These are phyloP conservation scores for Desmodus rotundus DNA, from an alignment of 2,113 vertebrate genomes.

Conservation along the genomic window DNA sequence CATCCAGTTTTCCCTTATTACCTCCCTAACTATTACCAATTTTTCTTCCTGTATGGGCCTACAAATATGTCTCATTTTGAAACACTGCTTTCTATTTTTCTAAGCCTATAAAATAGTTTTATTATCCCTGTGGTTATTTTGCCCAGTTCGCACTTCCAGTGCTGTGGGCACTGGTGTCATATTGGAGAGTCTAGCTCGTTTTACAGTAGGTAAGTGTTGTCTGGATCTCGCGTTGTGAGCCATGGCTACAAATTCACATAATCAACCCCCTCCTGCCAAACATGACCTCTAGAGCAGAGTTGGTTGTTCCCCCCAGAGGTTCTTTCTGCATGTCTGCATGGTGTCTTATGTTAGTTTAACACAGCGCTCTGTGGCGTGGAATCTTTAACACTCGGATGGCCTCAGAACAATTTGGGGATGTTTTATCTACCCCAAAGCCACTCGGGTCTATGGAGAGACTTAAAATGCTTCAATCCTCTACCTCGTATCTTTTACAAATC, in stretches of 20 bases:
- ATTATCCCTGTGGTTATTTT: slow-evolving; percentile 58
- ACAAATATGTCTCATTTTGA: slow-evolving; percentile 56
- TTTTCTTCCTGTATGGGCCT: slow-evolving; percentile 48
- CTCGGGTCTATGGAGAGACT: neutral
- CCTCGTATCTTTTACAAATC: neutral
- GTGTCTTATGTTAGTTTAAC: slow-evolving; percentile 18
- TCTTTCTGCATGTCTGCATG: neutral
- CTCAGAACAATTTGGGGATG: slow-evolving; percentile 36
- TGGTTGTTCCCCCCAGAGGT: neutral
- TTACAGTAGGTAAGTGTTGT: neutral
- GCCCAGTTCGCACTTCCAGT: slow-evolving; percentile 33
- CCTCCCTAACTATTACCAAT: slow-evolving; percentile 48
- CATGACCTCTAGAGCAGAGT: neutral
- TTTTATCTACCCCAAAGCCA: slow-evolving; percentile 27
- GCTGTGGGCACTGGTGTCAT: slow-evolving; percentile 10
- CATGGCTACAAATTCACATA: neutral
- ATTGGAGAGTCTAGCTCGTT: neutral
- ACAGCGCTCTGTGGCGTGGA: neutral
- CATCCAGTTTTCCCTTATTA: slow-evolving; percentile 58
- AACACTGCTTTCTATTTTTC: slow-evolving; percentile 59
- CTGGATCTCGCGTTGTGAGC: neutral
- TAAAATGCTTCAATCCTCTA: neutral
- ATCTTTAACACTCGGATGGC: slow-evolving; percentile 4
- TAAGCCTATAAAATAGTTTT: slow-evolving; percentile 65
- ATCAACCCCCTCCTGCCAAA: neutral